Evolutionary conservation across 2,888 invertebrate genomes (phyloP).

Genomic region (Argyra leucocephala): DNA sequence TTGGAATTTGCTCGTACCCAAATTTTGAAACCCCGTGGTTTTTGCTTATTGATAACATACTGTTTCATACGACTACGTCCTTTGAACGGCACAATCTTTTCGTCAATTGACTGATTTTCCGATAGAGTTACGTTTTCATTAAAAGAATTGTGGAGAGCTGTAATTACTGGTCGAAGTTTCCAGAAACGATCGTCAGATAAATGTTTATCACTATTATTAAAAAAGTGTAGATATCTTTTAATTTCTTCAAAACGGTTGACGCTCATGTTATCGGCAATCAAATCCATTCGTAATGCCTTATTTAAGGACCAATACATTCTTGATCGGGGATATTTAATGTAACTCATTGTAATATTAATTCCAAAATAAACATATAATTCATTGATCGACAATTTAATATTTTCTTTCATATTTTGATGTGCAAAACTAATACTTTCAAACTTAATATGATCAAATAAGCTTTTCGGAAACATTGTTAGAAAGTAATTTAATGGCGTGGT

Average conservation of each 20-base stretch:
- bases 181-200: neutral
- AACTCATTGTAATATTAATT: neutral
- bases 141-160: neutral
- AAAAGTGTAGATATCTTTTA: neutral
- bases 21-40: slow-evolving; percentile 7
- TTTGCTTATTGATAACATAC: neutral
- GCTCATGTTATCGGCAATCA: neutral
- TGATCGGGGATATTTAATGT: slow-evolving; percentile 4
- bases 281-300: neutral
- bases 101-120: slow-evolving; percentile 23
- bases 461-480: no score
- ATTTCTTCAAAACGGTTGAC: slow-evolving; percentile 1
- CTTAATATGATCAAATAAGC: no score
- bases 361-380: neutral
- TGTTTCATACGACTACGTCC: neutral
- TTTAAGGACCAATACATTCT: neutral
- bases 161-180: neutral
- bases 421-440: neutral
- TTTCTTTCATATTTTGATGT: neutral
- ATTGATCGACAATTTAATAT: neutral
- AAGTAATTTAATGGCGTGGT: no score
- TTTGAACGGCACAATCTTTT: slow-evolving; percentile 21
- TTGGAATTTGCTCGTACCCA: neutral
- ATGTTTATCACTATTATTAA: neutral
- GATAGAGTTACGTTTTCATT: neutral